phyloP scores from a whole-genome alignment of 2,888 invertebrate genomes.

The Rotaria socialis region DNA sequence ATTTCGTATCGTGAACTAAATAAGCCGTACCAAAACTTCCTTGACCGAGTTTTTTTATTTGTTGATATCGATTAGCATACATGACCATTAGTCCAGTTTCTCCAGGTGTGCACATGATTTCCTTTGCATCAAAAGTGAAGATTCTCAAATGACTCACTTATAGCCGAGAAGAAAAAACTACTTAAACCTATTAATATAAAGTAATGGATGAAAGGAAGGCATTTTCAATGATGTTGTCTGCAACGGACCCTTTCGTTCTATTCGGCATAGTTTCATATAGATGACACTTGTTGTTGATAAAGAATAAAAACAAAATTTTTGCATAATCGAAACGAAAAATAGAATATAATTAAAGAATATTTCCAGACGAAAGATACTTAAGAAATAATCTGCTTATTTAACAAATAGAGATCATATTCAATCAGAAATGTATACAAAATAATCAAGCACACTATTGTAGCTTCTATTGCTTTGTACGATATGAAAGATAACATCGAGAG shows the following conservation, averaged over 20 bases:
- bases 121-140: neutral
- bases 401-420: no score
- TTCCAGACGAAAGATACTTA: no score
- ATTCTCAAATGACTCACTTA: neutral
- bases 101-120: neutral
- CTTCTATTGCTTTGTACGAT: no score
- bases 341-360: no score
- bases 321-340: no score
- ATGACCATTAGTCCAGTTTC: neutral
- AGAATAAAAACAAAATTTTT: no score
- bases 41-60: constrained; percentile 21
- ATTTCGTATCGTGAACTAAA: constrained; percentile 51
- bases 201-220: neutral
- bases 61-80: constrained; percentile 36
- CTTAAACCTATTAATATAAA: no score
- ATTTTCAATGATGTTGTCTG: neutral
- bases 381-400: no score
- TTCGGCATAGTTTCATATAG: neutral
- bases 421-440: no score
- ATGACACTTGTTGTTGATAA: neutral
- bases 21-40: constrained; percentile 59
- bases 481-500: no score
- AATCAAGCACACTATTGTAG: no score
- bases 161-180: no score
- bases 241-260: neutral